These are phyloP conservation scores for Clunio marinus DNA, from an alignment of 2,888 invertebrate genomes.

Conservation along the genomic window DNA sequence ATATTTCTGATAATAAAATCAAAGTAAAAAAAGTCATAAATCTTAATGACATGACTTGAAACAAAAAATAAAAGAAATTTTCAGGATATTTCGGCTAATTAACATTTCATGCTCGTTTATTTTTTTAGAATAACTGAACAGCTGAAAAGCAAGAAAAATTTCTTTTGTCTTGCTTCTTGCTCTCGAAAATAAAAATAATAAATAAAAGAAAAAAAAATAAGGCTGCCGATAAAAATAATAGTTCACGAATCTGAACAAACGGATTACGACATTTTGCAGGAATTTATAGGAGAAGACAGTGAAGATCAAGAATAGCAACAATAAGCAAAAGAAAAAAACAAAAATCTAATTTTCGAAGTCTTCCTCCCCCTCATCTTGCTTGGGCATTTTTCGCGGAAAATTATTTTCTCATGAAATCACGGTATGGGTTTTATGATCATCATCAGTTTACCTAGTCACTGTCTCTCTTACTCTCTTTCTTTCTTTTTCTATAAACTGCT, in stretches of 20 bases:
- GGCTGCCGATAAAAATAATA: background rate
- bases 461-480: too few species aligned
- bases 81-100: constrained; percentile 1
- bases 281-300: background rate
- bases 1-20: background rate
- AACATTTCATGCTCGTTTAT: background rate
- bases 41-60: too few species aligned
- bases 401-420: constrained; percentile 2
- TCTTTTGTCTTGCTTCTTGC: background rate
- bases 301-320: constrained; percentile 3
- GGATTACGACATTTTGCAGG: background rate
- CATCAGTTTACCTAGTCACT: too few species aligned
- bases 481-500: background rate
- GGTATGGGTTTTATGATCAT: constrained; percentile 22
- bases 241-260: background rate
- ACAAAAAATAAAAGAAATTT: too few species aligned
- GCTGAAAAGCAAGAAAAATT: background rate
- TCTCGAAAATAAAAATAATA: background rate
- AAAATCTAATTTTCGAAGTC: background rate
- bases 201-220: background rate
- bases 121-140: background rate
- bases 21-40: background rate
- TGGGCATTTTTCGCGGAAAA: background rate
- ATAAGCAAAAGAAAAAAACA: background rate
- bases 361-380: background rate